phyloP scores from a whole-genome alignment of 1,140 invertebrate species.

The Pachypsylla venusta region DNA sequence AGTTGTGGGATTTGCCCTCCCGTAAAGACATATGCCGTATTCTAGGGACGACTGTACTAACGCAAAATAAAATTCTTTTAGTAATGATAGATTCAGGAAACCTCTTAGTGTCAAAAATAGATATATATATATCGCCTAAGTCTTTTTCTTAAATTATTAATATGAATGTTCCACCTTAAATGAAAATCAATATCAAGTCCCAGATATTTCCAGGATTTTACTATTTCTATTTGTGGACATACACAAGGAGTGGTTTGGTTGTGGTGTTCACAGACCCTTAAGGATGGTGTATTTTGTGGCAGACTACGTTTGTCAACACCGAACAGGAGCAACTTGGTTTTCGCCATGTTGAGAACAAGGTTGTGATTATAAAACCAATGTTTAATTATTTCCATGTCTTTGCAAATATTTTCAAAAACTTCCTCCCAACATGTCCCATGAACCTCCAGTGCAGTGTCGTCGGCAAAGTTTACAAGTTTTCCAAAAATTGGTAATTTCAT shows the following conservation, averaged over 20 bases:
- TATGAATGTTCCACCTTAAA: background rate
- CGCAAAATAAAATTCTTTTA: background rate
- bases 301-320: background rate
- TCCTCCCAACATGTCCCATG: background rate
- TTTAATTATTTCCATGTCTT: background rate
- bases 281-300: background rate
- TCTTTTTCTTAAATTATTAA: background rate
- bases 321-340: background rate
- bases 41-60: background rate
- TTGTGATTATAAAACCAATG: background rate
- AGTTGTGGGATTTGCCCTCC: constrained; percentile 12
- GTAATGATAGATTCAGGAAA: background rate
- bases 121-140: background rate
- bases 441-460: background rate
- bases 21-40: background rate
- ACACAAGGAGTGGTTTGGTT: background rate
- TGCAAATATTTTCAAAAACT: background rate
- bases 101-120: background rate
- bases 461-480: background rate
- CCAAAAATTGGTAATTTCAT: background rate
- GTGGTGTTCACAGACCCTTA: background rate
- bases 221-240: background rate
- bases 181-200: background rate
- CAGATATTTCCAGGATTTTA: background rate
- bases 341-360: background rate